These are phyloP conservation scores for Ischnura elegans DNA, from an alignment of 2,888 invertebrate genomes.

Conservation along the genomic window DNA sequence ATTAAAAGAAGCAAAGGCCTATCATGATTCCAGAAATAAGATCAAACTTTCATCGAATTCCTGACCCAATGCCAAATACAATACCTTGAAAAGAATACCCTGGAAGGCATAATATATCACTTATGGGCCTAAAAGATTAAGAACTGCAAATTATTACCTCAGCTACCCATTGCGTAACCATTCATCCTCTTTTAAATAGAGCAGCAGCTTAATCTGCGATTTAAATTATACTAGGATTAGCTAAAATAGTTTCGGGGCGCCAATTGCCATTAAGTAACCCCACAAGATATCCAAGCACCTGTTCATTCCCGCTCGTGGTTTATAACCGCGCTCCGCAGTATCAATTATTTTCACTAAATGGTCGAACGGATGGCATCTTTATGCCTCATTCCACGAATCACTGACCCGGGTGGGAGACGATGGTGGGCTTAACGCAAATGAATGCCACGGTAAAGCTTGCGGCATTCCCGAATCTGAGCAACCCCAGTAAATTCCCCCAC, in stretches of 20 bases:
- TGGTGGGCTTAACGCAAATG: neutral
- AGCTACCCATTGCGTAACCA: neutral
- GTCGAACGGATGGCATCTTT: neutral
- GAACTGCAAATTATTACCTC: neutral
- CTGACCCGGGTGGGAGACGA: neutral
- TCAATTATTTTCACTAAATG: neutral
- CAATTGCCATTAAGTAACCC: neutral
- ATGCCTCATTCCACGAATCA: neutral
- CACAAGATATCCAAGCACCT: neutral
- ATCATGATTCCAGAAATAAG: no score
- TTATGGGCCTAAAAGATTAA: no score
- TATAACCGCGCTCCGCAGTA: neutral
- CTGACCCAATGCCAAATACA: no score
- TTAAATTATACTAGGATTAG: neutral
- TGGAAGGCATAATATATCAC: no score
- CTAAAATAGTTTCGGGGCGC: neutral
- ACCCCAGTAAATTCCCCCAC: slow-evolving; percentile 1
- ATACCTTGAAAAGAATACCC: no score
- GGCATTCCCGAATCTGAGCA: neutral
- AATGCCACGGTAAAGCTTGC: neutral
- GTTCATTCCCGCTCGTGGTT: neutral
- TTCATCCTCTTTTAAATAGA: neutral
- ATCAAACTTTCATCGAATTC: no score
- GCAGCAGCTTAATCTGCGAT: neutral
- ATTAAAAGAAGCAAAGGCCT: no score